Percentiles rank a stretch among this genome's conserved stretches.
phyloP scores from a whole-genome alignment of 2,113 vertebrate genomes.

The Eurypyga helias region DNA sequence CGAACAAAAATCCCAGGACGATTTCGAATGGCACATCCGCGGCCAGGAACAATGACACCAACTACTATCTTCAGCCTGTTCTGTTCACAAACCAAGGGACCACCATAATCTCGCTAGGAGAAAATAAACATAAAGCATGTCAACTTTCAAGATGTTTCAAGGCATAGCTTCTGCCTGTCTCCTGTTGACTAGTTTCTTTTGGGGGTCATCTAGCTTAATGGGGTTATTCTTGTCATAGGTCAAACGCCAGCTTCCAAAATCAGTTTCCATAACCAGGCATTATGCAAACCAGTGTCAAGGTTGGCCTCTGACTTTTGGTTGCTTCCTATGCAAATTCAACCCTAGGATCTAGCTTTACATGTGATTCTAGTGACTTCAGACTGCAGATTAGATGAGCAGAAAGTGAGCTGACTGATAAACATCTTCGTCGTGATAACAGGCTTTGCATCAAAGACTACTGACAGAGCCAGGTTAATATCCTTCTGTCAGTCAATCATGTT shows the following conservation, averaged over 20 bases:
- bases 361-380: not conserved
- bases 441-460: not conserved
- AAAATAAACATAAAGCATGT: not conserved
- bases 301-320: not conserved
- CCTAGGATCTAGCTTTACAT: not conserved
- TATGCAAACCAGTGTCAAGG: not conserved
- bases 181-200: not conserved
- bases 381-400: not conserved
- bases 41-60: constrained; percentile 93
- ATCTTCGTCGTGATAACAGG: not conserved
- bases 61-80: constrained; percentile 90
- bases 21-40: constrained; percentile 90
- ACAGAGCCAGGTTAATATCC: not conserved
- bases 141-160: not conserved
- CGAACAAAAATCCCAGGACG: constrained; percentile 94
- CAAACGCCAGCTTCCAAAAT: not conserved
- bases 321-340: not conserved
- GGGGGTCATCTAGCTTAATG: not conserved
- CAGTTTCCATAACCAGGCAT: not conserved
- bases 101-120: constrained; percentile 92
- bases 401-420: not conserved
- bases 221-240: not conserved
- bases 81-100: constrained; percentile 94
- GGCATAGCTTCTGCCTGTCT: not conserved
- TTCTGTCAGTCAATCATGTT: not conserved